Evolutionary conservation across 2,888 invertebrate species (phyloP).

Genomic region (Agrochola lychnidis): DNA sequence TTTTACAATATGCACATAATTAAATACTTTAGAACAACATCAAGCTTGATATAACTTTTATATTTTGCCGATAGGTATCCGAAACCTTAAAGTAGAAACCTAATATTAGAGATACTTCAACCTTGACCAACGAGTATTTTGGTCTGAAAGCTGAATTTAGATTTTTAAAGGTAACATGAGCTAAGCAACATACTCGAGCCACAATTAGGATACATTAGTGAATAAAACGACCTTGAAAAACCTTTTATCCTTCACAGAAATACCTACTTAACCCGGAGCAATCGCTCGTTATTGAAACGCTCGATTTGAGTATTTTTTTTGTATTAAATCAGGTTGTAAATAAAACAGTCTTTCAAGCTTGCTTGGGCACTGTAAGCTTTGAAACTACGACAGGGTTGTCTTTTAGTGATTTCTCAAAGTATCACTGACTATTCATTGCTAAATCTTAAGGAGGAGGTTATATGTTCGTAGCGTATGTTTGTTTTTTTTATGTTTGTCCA

Average conservation of each 20-base stretch:
- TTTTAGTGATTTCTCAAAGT: neutral
- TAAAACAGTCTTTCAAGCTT: slow-evolving; percentile 18
- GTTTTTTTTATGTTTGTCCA: no score
- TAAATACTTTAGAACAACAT: neutral
- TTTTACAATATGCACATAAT: neutral
- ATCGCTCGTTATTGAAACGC: slow-evolving; percentile 1
- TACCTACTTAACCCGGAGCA: slow-evolving; percentile 7
- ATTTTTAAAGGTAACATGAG: neutral
- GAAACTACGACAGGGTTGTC: neutral
- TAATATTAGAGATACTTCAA: slow-evolving; percentile 12
- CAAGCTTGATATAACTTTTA: neutral
- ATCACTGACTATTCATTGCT: neutral
- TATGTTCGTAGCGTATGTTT: no score
- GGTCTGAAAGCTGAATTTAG: neutral
- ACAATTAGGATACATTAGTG: slow-evolving; percentile 6
- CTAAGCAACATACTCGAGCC: neutral
- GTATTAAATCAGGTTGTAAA: neutral
- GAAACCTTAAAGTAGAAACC: neutral
- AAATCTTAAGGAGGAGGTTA: no score
- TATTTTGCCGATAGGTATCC: neutral
- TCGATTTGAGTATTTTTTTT: slow-evolving; percentile 20
- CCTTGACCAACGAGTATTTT: slow-evolving; percentile 28
- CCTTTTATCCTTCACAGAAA: slow-evolving; percentile 16
- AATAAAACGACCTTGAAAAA: slow-evolving; percentile 10
- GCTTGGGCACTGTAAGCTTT: neutral